Conservation (phyloP, 2,797 vertebrate genomes). For the Gymnoscopelus microlampas region DNA sequence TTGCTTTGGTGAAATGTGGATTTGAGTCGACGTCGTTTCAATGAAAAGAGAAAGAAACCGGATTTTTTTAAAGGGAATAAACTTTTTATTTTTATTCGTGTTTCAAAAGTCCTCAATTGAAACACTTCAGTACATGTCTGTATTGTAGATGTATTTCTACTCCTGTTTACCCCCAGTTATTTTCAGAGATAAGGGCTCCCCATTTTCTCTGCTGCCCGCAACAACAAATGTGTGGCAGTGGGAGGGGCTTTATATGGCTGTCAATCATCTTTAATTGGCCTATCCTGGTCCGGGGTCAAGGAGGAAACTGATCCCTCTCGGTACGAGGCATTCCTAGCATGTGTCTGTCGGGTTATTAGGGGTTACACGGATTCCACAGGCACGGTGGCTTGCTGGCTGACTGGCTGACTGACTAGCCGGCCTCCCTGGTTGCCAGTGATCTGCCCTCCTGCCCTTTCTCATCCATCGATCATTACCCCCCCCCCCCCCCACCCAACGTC, state of each 20-base stretch:
- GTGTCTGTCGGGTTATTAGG: slow-evolving; percentile 68
- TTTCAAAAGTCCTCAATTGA: neutral
- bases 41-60: neutral
- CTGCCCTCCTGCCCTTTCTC: neutral
- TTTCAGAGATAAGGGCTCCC: slow-evolving; percentile 8
- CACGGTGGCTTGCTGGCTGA: slow-evolving; percentile 15
- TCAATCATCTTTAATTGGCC: slow-evolving; percentile 79
- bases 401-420: slow-evolving; percentile 7
- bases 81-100: neutral
- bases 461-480: slow-evolving; percentile 15
- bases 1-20: slow-evolving; percentile 25
- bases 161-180: slow-evolving; percentile 26
- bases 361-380: slow-evolving; percentile 57
- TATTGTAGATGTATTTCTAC: too few species aligned
- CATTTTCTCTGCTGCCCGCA: slow-evolving; percentile 31
- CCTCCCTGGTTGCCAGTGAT: slow-evolving; percentile 15
- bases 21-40: neutral
- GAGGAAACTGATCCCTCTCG: slow-evolving; percentile 71
- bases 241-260: slow-evolving; percentile 64
- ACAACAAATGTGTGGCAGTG: slow-evolving; percentile 51
- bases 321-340: slow-evolving; percentile 72
- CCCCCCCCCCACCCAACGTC: too few species aligned
- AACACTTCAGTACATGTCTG: too few species aligned
- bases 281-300: slow-evolving; percentile 67
- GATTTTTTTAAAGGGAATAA: too few species aligned